These are phyloP conservation scores for Tribolium castaneum DNA, from an alignment of 1,140 invertebrate species.

Conservation along the genomic window DNA sequence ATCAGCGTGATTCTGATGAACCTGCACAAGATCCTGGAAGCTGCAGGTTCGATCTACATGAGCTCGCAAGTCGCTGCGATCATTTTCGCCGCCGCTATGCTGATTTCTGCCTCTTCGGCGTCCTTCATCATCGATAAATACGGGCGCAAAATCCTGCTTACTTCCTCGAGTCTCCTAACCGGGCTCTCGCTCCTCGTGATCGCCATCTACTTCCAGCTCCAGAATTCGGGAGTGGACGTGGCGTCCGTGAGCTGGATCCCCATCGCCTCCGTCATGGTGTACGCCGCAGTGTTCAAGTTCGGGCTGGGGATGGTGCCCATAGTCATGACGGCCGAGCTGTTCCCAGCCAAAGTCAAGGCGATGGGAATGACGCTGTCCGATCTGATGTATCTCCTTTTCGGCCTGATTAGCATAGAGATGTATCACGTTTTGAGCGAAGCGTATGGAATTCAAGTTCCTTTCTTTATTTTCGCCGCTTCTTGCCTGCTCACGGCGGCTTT, in stretches of 20 bases:
- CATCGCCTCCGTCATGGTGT: constrained; percentile 57
- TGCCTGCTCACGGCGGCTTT: constrained; percentile 72
- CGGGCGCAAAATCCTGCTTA: constrained; percentile 58
- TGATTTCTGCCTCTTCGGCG: constrained; percentile 54
- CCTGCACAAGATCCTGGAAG: constrained; percentile 66
- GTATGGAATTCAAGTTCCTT: constrained; percentile 69
- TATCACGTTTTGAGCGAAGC: constrained; percentile 67
- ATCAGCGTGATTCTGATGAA: constrained; percentile 70
- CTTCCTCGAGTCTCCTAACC: constrained; percentile 55
- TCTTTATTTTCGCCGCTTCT: constrained; percentile 76
- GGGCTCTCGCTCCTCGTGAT: constrained; percentile 54
- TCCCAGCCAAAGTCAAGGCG: constrained; percentile 73
- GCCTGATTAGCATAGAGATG: constrained; percentile 75
- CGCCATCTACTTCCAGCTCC: constrained; percentile 60
- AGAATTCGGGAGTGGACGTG: constrained; percentile 51
- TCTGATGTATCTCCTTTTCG: constrained; percentile 60
- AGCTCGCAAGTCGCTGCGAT: constrained; percentile 56
- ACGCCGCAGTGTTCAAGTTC: constrained; percentile 58
- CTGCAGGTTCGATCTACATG: constrained; percentile 56
- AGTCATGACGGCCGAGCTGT: constrained; percentile 76
- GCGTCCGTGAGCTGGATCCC: constrained; percentile 56
- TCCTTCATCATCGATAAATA: constrained; percentile 56
- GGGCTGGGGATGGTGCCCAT: constrained; percentile 72
- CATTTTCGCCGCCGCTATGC: constrained; percentile 58
- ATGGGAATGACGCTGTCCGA: constrained; percentile 61